Evolutionary conservation across 2,113 vertebrate genomes (phyloP), one percentile per base, ranked within the genome.

Genomic region (Struthio camelus): DNA sequence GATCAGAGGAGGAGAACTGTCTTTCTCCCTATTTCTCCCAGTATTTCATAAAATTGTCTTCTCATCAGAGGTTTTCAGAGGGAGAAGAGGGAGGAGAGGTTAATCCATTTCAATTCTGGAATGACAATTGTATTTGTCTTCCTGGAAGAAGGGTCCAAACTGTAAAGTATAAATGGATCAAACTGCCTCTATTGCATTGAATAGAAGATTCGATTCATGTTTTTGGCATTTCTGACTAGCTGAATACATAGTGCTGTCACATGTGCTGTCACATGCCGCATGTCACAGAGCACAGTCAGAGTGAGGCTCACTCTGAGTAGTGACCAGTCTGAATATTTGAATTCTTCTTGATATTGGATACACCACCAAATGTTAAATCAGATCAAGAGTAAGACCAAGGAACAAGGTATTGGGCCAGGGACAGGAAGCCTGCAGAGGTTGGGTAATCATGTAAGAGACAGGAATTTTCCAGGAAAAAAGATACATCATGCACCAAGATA

Each of bases 231-330:
- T 54, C 38, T 69, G 34, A 61, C 66, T 11, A 40, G 27, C 14
- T 67, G 18, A 69, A 61, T 28, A 61, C 0, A 1, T 22, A 1
- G 0, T 61, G 46, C 5, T n/a, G 16, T 36, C 76, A n/a, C n/a
- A n/a, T n/a, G n/a, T n/a, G n/a, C n/a, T n/a, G n/a, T n/a, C n/a
- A n/a, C n/a, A n/a, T n/a, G n/a, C n/a, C n/a, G n/a, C n/a, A n/a
- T n/a, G 16, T 36, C 76, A 65, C 32, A 62, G 62, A 42, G 54
- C 53, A 50, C 9, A 42, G n/a, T 2, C 40, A 25, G 13, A 82
- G 46, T 40, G 32, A 66, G 14, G 11, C 18, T 67, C 32, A 34
- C 58, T 80, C 44, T 24, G 32, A 4, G 22, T 67, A 56, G 17
- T 30, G 36, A 54, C 23, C 4, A 16, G 12, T 46, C 19, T 72